A percentile compares a stretch with the other conserved stretches of the same genome.
Evolutionary conservation across 2,797 vertebrate genomes (phyloP).

Genomic region (Petrocephalus schoutedeni): DNA sequence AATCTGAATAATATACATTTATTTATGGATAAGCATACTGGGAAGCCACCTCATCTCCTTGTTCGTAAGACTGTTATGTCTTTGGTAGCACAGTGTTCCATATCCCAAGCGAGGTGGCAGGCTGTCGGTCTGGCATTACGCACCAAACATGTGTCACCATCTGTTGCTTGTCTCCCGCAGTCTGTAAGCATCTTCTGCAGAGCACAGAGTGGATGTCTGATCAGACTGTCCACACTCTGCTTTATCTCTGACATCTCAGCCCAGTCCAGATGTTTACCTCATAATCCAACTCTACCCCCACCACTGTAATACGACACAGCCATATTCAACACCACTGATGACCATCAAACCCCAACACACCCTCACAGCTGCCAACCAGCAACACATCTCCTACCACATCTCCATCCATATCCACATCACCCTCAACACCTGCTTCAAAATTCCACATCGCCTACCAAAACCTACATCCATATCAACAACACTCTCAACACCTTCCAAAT

Average conservation of each 20-base stretch:
- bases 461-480: neutral
- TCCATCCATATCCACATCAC: neutral
- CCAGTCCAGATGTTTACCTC: neutral
- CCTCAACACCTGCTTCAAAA: neutral
- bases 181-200: slow-evolving; percentile 7
- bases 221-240: neutral
- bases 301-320: neutral
- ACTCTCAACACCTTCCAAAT: neutral
- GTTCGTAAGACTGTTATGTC: neutral
- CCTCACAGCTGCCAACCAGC: neutral
- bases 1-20: slow-evolving; percentile 2
- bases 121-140: slow-evolving; percentile 7
- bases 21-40: neutral
- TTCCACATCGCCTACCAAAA: neutral
- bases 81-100: slow-evolving; percentile 1
- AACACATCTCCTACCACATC: neutral
- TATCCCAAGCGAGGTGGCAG: neutral
- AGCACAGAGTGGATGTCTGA: slow-evolving; percentile 2
- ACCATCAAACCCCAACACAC: neutral
- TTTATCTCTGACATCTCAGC: neutral
- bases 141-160: neutral
- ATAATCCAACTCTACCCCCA: neutral
- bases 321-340: neutral
- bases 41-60: neutral
- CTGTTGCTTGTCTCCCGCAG: neutral